phyloP scores from a whole-genome alignment of 2,113 vertebrate species.

The western clawed frog (Xenopus tropicalis) region UCB_Xtro_10.0 CM004444.2:34945001-34945500 shows the following conservation, averaged over 20 bases:
- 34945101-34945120: not conserved
- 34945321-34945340: too few species aligned
- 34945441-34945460: too few species aligned
- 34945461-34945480: too few species aligned
- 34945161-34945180: conserved; percentile 3
- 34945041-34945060: conserved; percentile 10
- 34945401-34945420: too few species aligned
- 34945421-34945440: too few species aligned
- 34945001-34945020: conserved; percentile 5
- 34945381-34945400: too few species aligned
- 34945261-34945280: too few species aligned
- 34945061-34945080: conserved; percentile 15
- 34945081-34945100: conserved; percentile 5
- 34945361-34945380: too few species aligned
- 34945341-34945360: too few species aligned
- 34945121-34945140: conserved; percentile 20
- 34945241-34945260: not conserved
- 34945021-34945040: conserved; percentile 26
- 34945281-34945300: too few species aligned
- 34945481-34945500: too few species aligned
- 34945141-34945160: conserved; percentile 15
- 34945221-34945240: not conserved
- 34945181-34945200: conserved; percentile 1
- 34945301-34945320: too few species aligned
- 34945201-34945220: not conserved